Conservation (phyloP, 2,113 vertebrate species). For the Carassius auratus region DNA sequence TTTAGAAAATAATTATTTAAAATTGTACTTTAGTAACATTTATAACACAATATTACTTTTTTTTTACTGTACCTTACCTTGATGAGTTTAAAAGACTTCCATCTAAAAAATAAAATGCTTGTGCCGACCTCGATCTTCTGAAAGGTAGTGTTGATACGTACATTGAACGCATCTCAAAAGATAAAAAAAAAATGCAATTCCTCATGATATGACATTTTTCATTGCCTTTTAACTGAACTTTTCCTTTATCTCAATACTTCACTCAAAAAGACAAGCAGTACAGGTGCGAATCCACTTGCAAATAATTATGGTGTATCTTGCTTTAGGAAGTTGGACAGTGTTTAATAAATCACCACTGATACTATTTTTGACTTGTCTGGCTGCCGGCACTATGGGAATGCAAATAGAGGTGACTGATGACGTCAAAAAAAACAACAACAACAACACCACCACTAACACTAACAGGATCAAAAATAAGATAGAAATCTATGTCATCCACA, state of each 20-base stretch:
- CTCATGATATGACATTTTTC: neutral
- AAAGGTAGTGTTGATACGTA: neutral
- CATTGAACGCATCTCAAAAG: neutral
- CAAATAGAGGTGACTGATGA: slow-evolving; percentile 18
- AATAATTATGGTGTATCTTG: neutral
- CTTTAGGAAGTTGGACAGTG: neutral
- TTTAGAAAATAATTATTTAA: neutral
- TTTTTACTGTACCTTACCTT: no score
- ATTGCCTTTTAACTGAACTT: neutral
- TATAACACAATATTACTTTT: no score
- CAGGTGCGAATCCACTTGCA: neutral
- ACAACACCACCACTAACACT: no score
- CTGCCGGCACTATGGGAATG: neutral
- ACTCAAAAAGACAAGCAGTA: no score
- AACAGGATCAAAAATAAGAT: neutral
- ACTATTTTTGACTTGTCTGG: slow-evolving; percentile 17
- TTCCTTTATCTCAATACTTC: no score
- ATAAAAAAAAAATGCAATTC: neutral
- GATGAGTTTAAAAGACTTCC: neutral
- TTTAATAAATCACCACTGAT: slow-evolving; percentile 6
- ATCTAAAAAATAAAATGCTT: neutral
- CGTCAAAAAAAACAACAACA: neutral
- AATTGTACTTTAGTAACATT: neutral
- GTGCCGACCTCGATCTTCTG: neutral
- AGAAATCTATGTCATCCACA: neutral